These are phyloP conservation scores for Ladona fulva DNA, from an alignment of 1,140 invertebrate species.

Conservation along the genomic window DNA sequence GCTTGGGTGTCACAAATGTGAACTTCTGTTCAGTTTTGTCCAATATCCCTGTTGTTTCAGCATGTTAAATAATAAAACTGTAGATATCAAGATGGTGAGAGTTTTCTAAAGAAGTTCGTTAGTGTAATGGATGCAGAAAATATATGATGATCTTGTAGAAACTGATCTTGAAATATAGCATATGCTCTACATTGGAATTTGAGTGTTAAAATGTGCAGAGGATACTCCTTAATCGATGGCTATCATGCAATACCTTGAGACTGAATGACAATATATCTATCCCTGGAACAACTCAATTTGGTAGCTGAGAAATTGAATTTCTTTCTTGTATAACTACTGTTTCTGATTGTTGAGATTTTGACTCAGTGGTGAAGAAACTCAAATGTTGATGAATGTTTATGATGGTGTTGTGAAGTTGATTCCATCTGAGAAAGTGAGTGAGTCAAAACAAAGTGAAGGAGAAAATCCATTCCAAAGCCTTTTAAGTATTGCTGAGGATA, in stretches of 20 bases:
- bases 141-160: neutral
- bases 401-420: too few species aligned
- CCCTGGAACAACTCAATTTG: neutral
- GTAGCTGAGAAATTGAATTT: neutral
- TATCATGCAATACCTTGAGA: constrained; percentile 6
- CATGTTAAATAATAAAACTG: neutral
- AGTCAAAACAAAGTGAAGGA: neutral
- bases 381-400: too few species aligned
- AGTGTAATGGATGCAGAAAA: neutral
- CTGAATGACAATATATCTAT: constrained; percentile 7
- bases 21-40: neutral
- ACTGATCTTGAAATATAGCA: neutral
- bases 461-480: neutral
- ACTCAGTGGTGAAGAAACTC: neutral
- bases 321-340: neutral
- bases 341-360: neutral
- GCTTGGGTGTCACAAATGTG: neutral
- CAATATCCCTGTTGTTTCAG: neutral
- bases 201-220: neutral
- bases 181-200: neutral
- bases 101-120: neutral
- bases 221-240: neutral
- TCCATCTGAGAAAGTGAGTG: too few species aligned
- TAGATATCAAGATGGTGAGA: neutral
- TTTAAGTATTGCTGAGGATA: neutral